A percentile compares a stretch with the other conserved stretches of the same genome.
Evolutionary conservation across 1,140 invertebrate species (phyloP).

Genomic region (Cydia fagiglandana): DNA sequence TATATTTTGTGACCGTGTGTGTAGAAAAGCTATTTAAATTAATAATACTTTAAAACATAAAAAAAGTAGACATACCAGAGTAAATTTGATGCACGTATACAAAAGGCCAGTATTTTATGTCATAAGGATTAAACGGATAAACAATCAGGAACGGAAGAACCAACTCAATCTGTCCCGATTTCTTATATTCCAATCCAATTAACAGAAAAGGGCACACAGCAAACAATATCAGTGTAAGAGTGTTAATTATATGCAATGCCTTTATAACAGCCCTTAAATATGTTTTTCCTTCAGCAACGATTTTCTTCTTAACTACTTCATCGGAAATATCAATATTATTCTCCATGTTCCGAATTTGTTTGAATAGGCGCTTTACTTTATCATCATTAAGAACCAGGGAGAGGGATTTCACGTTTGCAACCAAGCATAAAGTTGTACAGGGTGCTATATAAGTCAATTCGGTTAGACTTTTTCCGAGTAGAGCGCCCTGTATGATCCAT

Average conservation of each 20-base stretch:
- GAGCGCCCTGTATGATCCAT: slow-evolving; percentile 46
- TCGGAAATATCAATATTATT: neutral
- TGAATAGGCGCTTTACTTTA: neutral
- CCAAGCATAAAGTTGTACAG: neutral
- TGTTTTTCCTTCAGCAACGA: neutral
- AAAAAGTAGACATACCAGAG: slow-evolving; percentile 40
- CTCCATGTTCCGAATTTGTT: neutral
- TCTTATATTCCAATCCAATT: slow-evolving; percentile 40
- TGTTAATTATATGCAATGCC: slow-evolving; percentile 20
- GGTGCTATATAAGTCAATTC: slow-evolving; percentile 31
- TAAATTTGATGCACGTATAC: slow-evolving; percentile 46
- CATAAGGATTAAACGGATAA: slow-evolving; percentile 48
- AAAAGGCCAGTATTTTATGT: slow-evolving; percentile 40
- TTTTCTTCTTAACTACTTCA: slow-evolving; percentile 2
- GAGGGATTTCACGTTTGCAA: neutral
- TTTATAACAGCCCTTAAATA: neutral
- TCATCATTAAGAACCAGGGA: neutral
- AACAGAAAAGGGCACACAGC: slow-evolving; percentile 37
- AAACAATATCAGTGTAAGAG: slow-evolving; percentile 36
- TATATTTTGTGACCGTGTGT: too few species aligned
- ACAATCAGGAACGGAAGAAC: slow-evolving; percentile 39
- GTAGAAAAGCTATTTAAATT: too few species aligned
- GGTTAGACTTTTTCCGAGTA: slow-evolving; percentile 41
- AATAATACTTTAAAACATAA: slow-evolving; percentile 12
- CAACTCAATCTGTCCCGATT: slow-evolving; percentile 35